phyloP scores from a whole-genome alignment of 1,140 invertebrate species.

The Pararge aegeria region DNA sequence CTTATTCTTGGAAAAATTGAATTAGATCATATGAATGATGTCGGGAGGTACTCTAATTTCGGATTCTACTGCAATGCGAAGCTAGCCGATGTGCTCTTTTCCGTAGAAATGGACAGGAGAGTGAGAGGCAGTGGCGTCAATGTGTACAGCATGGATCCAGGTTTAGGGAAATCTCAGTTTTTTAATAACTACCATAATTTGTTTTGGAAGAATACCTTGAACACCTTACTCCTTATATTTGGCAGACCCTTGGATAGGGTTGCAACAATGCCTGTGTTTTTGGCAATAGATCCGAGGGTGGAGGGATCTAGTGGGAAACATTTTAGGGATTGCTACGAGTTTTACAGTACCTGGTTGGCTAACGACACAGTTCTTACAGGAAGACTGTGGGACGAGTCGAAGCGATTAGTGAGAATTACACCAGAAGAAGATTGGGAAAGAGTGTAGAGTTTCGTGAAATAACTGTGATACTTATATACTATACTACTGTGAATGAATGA shows the following conservation, averaged over 20 bases:
- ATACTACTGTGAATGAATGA: too few species aligned
- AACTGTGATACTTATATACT: too few species aligned
- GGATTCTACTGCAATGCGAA: slow-evolving; percentile 87
- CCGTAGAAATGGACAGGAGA: slow-evolving; percentile 82
- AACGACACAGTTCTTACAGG: slow-evolving; percentile 40
- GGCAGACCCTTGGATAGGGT: slow-evolving; percentile 81
- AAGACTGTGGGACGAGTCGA: slow-evolving; percentile 46
- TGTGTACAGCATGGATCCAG: slow-evolving; percentile 89
- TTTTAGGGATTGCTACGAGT: slow-evolving; percentile 78
- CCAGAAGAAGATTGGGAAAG: slow-evolving; percentile 45
- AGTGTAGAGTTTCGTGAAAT: not conserved
- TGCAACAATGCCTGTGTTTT: slow-evolving; percentile 86
- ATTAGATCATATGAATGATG: slow-evolving; percentile 81
- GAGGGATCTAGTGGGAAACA: slow-evolving; percentile 81
- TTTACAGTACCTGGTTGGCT: slow-evolving; percentile 48
- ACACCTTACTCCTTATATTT: slow-evolving; percentile 43
- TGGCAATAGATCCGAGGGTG: slow-evolving; percentile 83
- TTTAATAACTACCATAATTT: slow-evolving; percentile 83
- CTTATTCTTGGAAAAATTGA: slow-evolving; percentile 82
- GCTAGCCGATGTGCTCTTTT: slow-evolving; percentile 85
- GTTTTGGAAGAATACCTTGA: slow-evolving; percentile 56
- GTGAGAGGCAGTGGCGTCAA: slow-evolving; percentile 81
- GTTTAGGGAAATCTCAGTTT: slow-evolving; percentile 88
- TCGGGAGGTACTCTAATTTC: slow-evolving; percentile 70
- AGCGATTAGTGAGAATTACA: slow-evolving; percentile 40